Conservation (phyloP, 2,888 invertebrate species). For the Myopa testacea region DNA sequence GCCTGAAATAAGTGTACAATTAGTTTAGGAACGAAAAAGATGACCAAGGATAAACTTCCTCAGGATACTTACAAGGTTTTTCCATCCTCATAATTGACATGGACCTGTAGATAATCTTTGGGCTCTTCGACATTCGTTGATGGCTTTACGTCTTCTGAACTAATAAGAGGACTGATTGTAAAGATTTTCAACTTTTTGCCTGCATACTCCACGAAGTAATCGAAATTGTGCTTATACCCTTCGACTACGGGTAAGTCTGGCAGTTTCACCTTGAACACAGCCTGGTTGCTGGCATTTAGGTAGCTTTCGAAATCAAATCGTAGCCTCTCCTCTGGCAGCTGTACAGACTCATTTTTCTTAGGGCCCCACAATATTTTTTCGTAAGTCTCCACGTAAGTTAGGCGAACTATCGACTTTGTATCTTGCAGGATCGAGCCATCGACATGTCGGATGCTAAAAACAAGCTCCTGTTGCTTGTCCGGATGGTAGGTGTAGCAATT, state of each 20-base stretch:
- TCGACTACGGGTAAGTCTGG: slow-evolving; percentile 68
- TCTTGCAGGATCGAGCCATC: slow-evolving; percentile 77
- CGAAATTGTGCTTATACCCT: slow-evolving; percentile 53
- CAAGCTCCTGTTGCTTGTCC: slow-evolving; percentile 85
- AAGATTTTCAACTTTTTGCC: slow-evolving; percentile 55
- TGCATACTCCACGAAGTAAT: slow-evolving; percentile 52
- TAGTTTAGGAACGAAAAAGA: neutral
- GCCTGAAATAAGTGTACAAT: slow-evolving; percentile 62
- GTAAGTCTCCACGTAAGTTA: slow-evolving; percentile 55
- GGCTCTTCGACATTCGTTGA: slow-evolving; percentile 46
- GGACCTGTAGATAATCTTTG: slow-evolving; percentile 52
- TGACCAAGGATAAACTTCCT: no score
- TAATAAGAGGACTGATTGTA: slow-evolving; percentile 48
- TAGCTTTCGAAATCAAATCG: slow-evolving; percentile 60
- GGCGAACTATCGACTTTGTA: slow-evolving; percentile 71
- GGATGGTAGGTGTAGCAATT: slow-evolving; percentile 91
- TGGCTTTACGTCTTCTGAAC: slow-evolving; percentile 50
- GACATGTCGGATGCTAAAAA: slow-evolving; percentile 78
- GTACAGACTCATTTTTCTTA: slow-evolving; percentile 33
- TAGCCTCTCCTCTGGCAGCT: slow-evolving; percentile 62
- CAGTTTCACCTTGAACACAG: slow-evolving; percentile 74
- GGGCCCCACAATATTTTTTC: slow-evolving; percentile 45
- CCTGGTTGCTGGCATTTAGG: slow-evolving; percentile 75
- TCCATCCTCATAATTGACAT: slow-evolving; percentile 49
- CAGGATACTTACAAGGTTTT: slow-evolving; percentile 48